Conservation (phyloP, 2,888 invertebrate species). For the Papilio gigon region DNA sequence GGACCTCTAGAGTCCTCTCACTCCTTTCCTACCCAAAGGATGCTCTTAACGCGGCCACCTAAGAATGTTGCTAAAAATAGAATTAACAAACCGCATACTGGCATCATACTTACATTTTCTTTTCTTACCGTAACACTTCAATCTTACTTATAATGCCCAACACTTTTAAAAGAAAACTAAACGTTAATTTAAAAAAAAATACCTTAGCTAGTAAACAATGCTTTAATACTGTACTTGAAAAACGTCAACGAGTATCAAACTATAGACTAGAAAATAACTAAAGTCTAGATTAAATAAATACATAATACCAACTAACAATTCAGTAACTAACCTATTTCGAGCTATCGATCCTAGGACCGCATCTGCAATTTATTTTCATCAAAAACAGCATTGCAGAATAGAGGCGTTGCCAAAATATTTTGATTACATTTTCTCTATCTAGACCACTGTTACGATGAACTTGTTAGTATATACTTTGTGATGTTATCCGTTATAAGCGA, state of each 20-base stretch:
- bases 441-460: background rate
- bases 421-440: background rate
- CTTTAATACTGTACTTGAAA: background rate
- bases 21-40: slow-evolving; percentile 22
- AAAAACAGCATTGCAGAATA: slow-evolving; percentile 34
- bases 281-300: background rate
- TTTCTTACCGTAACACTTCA: background rate
- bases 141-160: background rate
- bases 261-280: background rate
- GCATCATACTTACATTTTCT: background rate
- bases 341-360: slow-evolving; percentile 23
- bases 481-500: background rate
- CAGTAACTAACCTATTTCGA: slow-evolving; percentile 32
- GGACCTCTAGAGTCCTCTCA: slow-evolving; percentile 25
- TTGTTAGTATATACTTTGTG: background rate
- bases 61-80: slow-evolving; percentile 29
- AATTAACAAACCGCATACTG: slow-evolving; percentile 20
- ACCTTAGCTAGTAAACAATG: no score
- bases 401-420: slow-evolving; percentile 31
- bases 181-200: background rate
- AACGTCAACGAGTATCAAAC: background rate
- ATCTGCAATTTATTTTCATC: slow-evolving; percentile 31
- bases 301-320: background rate
- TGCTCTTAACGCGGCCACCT: slow-evolving; percentile 21
- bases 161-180: background rate